phyloP scores from a whole-genome alignment of 2,888 invertebrate genomes.

The Neoascia interrupta region DNA sequence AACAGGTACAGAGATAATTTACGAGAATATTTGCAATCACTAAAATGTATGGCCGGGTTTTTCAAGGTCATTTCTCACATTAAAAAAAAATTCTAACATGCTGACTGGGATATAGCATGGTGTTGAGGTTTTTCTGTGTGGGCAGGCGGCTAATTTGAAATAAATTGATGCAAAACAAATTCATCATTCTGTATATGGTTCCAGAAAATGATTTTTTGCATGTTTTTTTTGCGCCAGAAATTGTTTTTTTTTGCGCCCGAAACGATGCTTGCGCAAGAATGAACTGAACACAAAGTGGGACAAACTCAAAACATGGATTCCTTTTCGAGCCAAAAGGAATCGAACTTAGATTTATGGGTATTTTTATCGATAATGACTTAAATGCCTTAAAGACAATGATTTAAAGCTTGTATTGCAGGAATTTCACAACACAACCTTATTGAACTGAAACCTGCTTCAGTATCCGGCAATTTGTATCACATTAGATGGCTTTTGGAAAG shows the following conservation, averaged over 20 bases:
- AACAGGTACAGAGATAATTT: conserved; percentile 2
- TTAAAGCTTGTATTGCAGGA: conserved; percentile 73
- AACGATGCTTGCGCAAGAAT: conserved; percentile 12
- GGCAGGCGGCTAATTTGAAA: conserved; percentile 66
- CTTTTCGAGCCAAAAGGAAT: conserved; percentile 20
- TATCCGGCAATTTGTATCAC: conserved; percentile 22
- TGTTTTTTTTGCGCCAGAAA: conserved; percentile 23
- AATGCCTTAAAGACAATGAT: conserved; percentile 79
- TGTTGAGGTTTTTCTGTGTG: conserved; percentile 52
- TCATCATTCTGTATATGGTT: conserved; percentile 68
- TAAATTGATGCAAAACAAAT: conserved; percentile 63
- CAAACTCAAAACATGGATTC: conserved; percentile 26
- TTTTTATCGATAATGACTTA: conserved; percentile 80
- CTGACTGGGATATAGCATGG: neutral
- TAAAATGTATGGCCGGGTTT: conserved; percentile 36
- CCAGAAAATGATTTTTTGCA: neutral
- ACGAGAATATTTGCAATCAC: no score
- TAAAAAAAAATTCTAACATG: conserved; percentile 26
- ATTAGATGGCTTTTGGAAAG: conserved; percentile 2
- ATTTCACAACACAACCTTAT: conserved; percentile 27
- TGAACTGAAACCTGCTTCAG: no score
- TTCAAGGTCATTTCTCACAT: conserved; percentile 56
- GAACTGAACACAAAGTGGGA: conserved; percentile 4
- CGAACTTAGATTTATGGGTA: conserved; percentile 77
- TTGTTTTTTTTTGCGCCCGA: conserved; percentile 1